Conservation (phyloP, 2,113 vertebrate genomes). For the Pluvialis apricaria region DNA sequence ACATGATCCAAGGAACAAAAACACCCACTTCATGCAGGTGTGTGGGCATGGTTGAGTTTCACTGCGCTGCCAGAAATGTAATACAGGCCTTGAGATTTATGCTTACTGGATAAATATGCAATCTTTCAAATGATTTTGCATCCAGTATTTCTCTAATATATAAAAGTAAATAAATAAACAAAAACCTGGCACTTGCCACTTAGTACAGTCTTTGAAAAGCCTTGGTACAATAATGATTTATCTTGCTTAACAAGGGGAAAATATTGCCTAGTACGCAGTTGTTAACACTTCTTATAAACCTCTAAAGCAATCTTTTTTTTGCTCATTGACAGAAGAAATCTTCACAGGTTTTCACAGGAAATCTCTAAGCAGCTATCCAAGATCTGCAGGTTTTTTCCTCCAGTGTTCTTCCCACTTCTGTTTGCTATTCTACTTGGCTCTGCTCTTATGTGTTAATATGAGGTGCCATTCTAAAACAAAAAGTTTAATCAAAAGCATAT, state of each 20-base stretch:
- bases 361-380: conserved; percentile 19
- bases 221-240: background rate
- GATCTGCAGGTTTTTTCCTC: conserved; percentile 14
- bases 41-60: conserved; percentile 8
- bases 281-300: conserved; percentile 15
- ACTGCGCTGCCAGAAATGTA: conserved; percentile 8
- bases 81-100: background rate
- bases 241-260: background rate
- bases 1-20: background rate
- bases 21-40: conserved; percentile 31
- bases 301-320: background rate
- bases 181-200: background rate
- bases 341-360: conserved; percentile 45
- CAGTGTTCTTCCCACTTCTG: background rate
- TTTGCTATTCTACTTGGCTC: conserved; percentile 26
- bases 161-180: conserved; percentile 7
- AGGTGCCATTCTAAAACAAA: conserved; percentile 3
- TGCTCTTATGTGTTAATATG: background rate
- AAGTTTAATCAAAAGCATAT: conserved; percentile 13
- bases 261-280: background rate
- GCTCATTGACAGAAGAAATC: background rate
- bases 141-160: conserved; percentile 1
- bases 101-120: background rate
- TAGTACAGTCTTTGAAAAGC: background rate
- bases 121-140: background rate